These are phyloP conservation scores for Mesoclemmys tuberculata DNA, from an alignment of 2,113 vertebrate species.

Conservation along the genomic window DNA sequence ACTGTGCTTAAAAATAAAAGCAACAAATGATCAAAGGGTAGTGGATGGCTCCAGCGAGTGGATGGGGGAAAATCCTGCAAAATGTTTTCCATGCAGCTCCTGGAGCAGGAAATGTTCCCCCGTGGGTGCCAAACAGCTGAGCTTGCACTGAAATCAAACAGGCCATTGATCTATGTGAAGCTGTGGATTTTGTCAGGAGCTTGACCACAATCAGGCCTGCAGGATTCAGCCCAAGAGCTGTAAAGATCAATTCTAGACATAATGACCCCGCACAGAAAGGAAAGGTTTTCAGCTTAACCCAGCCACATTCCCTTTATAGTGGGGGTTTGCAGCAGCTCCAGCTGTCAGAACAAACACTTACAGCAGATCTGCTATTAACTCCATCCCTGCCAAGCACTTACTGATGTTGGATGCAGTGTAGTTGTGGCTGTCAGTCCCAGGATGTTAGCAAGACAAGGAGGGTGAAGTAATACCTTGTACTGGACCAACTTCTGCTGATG, in stretches of 20 bases:
- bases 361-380: not conserved
- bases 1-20: not conserved
- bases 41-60: not conserved
- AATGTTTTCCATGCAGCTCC: not conserved
- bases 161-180: not conserved
- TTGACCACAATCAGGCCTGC: not conserved
- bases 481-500: not conserved
- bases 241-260: not conserved
- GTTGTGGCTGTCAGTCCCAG: not conserved
- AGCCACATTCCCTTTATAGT: not conserved
- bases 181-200: not conserved
- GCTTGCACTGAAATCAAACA: not conserved
- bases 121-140: not conserved
- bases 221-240: not conserved
- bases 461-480: not conserved
- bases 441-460: not conserved
- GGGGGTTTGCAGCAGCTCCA: not conserved
- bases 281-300: not conserved
- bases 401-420: not conserved
- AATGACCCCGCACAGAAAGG: not conserved
- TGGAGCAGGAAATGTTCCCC: not conserved
- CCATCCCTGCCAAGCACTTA: not conserved
- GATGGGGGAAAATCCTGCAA: not conserved
- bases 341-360: not conserved
- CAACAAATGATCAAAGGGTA: not conserved